Conservation (phyloP, 1,140 invertebrate genomes). For the Spodoptera frugiperda region DNA sequence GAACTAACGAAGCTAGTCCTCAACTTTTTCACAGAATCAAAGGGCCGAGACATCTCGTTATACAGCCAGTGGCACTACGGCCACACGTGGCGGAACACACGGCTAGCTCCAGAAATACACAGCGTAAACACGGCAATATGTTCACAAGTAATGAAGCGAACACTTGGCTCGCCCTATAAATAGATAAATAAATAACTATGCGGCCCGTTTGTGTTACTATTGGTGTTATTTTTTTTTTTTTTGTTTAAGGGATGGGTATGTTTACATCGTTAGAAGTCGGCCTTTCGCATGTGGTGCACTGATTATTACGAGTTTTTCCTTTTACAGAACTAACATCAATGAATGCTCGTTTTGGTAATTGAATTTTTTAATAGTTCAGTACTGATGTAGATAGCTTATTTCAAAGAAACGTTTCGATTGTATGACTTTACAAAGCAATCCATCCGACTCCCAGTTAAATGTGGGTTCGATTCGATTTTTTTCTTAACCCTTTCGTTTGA, state of each 20-base stretch:
- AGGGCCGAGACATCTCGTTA: conserved; percentile 49
- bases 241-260: conserved; percentile 44
- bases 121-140: conserved; percentile 81
- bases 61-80: conserved; percentile 45
- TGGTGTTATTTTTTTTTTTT: conserved; percentile 54
- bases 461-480: not conserved
- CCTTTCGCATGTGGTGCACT: conserved; percentile 38
- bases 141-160: conserved; percentile 77
- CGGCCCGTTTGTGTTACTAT: conserved; percentile 49
- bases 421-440: not conserved
- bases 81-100: conserved; percentile 80
- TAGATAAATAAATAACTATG: conserved; percentile 77
- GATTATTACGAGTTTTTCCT: conserved; percentile 29
- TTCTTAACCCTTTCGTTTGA: conserved; percentile 27
- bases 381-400: not conserved
- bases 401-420: not conserved
- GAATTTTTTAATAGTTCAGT: not conserved
- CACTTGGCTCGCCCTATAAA: conserved; percentile 80
- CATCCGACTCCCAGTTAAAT: too few species aligned
- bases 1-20: conserved; percentile 15
- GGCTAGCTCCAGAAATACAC: conserved; percentile 80
- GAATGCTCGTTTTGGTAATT: conserved; percentile 6
- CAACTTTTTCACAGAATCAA: conserved; percentile 36
- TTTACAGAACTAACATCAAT: conserved; percentile 20
- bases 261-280: conserved; percentile 48